Base-by-base conservation (phyloP, 2,888 invertebrate species). In the Tenthredo distinguenda region DNA sequence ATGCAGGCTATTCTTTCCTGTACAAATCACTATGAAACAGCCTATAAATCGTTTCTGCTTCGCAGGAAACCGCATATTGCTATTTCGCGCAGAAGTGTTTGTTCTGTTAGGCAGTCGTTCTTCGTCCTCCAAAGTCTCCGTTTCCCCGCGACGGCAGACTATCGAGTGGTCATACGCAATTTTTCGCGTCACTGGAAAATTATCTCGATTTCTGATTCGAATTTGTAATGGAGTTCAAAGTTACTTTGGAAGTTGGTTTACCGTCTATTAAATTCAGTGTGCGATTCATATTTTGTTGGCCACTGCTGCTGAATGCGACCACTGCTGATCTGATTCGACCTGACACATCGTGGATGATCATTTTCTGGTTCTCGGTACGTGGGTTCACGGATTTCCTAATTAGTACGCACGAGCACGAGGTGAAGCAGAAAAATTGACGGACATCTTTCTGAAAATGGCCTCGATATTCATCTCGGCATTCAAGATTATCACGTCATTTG, bases 31-130 rank as follows among this genome's bases (percentile, higher is more conserved):
- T 26, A 71, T 9, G 37, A 71, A 71, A 71, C 10, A 37, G 71
- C 37, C n/a, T 37, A 34, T n/a, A 37, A 71, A 71, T 71, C 71
- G 71, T 40, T 71, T 71, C 71, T 71, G 71, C 71, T 34, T 71
- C n/a, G 37, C 18, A 71, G 71, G 37, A 71, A 71, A 71, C 71
- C 10, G 71, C 71, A 71, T 71, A 71, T 71, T 37, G n/a, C 37
- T 37, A 37, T 71, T 71, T 71, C 37, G 34, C 71, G 71, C 37
- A 34, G 37, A 71, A 37, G 18, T 71, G 37, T 34, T 71, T 71
- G 26, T 26, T 26, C 26, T 26, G 26, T 26, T 26, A 37, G n/a
- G 18, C 71, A 71, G 71, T 71, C n/a, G 37, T 34, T 37, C 37
- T n/a, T 34, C 71, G 71, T 71, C 34, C 71, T 31, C 9, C 71